Base-by-base conservation (phyloP, 1,140 invertebrate genomes). In the Hetaerina americana region DNA sequence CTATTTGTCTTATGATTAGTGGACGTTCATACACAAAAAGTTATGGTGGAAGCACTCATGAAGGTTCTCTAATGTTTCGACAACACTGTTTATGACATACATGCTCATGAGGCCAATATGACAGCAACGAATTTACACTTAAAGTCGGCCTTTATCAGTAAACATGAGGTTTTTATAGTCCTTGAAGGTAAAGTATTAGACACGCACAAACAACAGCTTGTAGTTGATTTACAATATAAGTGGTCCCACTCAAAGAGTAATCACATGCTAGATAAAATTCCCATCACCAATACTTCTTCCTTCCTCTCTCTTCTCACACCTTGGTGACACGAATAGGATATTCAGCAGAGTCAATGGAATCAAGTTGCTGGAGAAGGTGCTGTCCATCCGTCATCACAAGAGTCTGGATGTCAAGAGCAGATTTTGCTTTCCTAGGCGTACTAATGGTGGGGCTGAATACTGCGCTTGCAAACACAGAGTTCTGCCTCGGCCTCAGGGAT, bases 391-490 rank as follows among this genome's bases (percentile, higher is more conserved):
- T n/a, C 40, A 57, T 57, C 40, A 57, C 40, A 2, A 57, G 10
- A 5, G 40, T 57, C 76, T 92, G 90, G 6, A 93, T 85, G 78
- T 94, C 91, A 73, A 92, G 87, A 0, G 91, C 92, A n/a, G 90
- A 92, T 74, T 92, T 91, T 0, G 88, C 87, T 73, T 91, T 87
- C 2, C 92, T 80, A 0, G 89, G 89, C 5, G 85, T 83, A 5
- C 81, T 76, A 22, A 81, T 72, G 18, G 88, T 85, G 73, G 88
- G 79, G 24, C 83, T 76, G 66, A 81, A 80, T 84, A 87, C 84
- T 73, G 85, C 82, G 6, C 90, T 90, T 0, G 92, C 91, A 79
- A 94, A 94, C 5, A 94, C 92, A 0, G 92, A 93, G 80, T 93
- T 94, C 79, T 93, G 88, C 1, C 89, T 79, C 0, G 85, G 87